Conservation (phyloP, 2,888 invertebrate species). For the Ophion costatus region DNA sequence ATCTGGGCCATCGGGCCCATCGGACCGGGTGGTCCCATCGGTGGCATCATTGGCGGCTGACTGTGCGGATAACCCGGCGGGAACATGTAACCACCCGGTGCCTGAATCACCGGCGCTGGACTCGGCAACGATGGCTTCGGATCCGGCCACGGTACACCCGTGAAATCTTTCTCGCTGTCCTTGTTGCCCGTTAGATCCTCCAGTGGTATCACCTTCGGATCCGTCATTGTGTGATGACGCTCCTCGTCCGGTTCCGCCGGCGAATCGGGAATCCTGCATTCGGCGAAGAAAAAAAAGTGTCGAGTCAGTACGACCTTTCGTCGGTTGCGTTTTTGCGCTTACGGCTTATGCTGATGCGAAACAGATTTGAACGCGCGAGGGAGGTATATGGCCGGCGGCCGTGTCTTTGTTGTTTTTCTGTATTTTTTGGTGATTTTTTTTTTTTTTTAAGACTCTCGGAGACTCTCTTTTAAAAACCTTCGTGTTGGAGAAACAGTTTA, state of each 20-base stretch:
- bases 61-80: slow-evolving; percentile 80
- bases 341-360: too few relatives aligned
- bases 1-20: slow-evolving; percentile 70
- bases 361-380: too few relatives aligned
- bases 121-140: slow-evolving; percentile 88
- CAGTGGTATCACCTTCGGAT: slow-evolving; percentile 93
- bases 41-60: slow-evolving; percentile 75
- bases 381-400: too few relatives aligned
- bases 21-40: slow-evolving; percentile 61
- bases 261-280: slow-evolving; percentile 90
- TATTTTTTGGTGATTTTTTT: too few relatives aligned
- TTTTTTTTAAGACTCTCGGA: too few relatives aligned
- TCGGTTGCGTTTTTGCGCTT: too few relatives aligned
- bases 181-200: slow-evolving; percentile 94
- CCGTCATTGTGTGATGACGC: slow-evolving; percentile 88
- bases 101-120: slow-evolving; percentile 70
- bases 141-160: slow-evolving; percentile 92
- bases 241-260: slow-evolving; percentile 95
- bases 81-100: slow-evolving; percentile 73
- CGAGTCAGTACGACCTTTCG: background rate
- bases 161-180: slow-evolving; percentile 91
- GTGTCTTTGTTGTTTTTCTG: too few relatives aligned
- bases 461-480: too few relatives aligned
- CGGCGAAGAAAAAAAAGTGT: background rate
- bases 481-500: too few relatives aligned